Evolutionary conservation across 2,888 invertebrate genomes (phyloP).

Genomic region (Drosophila mimica): DNA sequence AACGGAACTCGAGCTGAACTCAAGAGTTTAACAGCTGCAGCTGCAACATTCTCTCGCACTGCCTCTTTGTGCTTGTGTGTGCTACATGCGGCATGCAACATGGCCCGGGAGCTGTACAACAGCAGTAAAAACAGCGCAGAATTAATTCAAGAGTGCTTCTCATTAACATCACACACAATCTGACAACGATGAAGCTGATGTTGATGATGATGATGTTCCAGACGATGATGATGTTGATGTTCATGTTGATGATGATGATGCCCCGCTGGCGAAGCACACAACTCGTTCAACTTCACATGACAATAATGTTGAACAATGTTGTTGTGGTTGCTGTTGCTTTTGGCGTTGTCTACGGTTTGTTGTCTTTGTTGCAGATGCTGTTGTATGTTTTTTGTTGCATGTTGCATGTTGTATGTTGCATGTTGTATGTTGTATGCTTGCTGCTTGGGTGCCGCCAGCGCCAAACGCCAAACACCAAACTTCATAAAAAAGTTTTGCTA

Average conservation of each 20-base stretch:
- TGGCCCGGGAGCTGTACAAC: conserved; percentile 40
- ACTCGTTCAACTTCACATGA: conserved; percentile 55
- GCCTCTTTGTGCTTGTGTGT: conserved; percentile 10
- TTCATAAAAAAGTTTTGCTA: not conserved
- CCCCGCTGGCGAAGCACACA: conserved; percentile 43
- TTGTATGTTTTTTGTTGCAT: conserved; percentile 21
- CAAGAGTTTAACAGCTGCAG: conserved; percentile 15
- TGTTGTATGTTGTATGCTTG: conserved; percentile 32
- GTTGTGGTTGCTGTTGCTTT: conserved; percentile 22
- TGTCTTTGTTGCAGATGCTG: conserved; percentile 27
- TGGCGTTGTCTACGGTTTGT: conserved; percentile 38
- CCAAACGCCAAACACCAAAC: not conserved
- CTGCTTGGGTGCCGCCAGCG: conserved; percentile 18
- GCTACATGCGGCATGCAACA: conserved; percentile 45
- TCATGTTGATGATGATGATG: conserved; percentile 20
- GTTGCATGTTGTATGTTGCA: conserved; percentile 20
- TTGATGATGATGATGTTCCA: conserved; percentile 3
- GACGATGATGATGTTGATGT: not conserved
- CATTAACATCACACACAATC: conserved; percentile 62
- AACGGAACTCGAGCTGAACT: not conserved
- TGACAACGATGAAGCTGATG: conserved; percentile 23
- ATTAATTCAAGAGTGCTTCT: conserved; percentile 63
- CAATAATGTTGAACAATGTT: conserved; percentile 34
- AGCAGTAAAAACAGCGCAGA: conserved; percentile 38
- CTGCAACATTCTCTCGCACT: not conserved